Conservation (phyloP, 2,113 vertebrate genomes). For the Psittacula cyanocephala region DNA sequence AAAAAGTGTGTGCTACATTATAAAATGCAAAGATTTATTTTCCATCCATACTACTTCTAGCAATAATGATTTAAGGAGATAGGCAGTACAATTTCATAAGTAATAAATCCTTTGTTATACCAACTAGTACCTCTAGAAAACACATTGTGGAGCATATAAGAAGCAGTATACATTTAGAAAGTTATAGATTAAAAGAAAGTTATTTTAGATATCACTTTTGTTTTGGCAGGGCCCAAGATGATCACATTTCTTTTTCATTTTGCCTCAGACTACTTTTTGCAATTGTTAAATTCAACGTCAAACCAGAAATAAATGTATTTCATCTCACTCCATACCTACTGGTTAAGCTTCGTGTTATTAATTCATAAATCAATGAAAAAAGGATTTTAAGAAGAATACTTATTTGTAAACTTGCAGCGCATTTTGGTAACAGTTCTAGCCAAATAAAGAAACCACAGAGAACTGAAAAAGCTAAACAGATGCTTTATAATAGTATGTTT, state of each 20-base stretch:
- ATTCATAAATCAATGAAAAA: constrained; percentile 47
- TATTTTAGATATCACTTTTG: neutral
- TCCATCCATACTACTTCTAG: neutral
- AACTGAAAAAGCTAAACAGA: neutral
- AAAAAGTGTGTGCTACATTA: accelerated
- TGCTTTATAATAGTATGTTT: neutral
- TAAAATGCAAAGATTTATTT: neutral
- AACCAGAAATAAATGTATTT: constrained; percentile 19
- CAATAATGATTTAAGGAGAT: neutral
- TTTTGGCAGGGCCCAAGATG: neutral
- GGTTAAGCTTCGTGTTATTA: constrained; percentile 12
- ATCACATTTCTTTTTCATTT: constrained; percentile 19
- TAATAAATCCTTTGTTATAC: neutral
- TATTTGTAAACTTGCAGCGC: neutral
- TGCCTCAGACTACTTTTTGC: constrained; percentile 13
- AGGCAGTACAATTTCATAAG: neutral
- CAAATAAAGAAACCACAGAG: neutral
- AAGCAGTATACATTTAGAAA: neutral
- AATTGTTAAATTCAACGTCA: constrained; percentile 32
- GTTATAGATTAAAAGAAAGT: neutral
- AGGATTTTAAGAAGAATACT: neutral
- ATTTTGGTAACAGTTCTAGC: neutral
- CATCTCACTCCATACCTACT: neutral
- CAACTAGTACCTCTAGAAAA: neutral
- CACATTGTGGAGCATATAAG: neutral